phyloP scores from a whole-genome alignment of 2,113 vertebrate species.

The Petrocephalus microphthalmus region DNA sequence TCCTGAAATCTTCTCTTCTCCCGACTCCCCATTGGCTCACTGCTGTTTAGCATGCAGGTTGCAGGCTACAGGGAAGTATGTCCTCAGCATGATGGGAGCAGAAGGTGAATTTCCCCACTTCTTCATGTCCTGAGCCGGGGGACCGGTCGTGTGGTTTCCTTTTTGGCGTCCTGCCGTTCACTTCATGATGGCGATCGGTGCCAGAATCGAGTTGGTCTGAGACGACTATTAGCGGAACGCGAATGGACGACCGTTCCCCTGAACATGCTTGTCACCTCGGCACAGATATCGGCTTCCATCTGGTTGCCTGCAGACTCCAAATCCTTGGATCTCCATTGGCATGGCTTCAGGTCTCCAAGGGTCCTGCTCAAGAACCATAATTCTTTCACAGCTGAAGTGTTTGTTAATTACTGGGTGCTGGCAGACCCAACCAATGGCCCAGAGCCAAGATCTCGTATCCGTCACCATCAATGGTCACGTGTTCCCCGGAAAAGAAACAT shows the following conservation, averaged over 20 bases:
- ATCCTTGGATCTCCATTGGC: not conserved
- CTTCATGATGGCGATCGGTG: not conserved
- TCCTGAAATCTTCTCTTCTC: not conserved
- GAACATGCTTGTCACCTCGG: not conserved
- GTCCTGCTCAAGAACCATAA: not conserved
- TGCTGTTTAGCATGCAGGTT: not conserved
- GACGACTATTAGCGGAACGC: not conserved
- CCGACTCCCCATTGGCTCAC: not conserved
- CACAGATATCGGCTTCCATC: conserved; percentile 14
- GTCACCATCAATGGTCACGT: not conserved
- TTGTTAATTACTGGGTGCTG: conserved; percentile 16
- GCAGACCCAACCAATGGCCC: not conserved
- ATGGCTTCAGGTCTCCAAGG: not conserved
- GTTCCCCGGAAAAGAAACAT: not conserved
- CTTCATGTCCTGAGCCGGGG: not conserved
- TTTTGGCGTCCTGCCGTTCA: not conserved
- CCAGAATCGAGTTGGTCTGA: not conserved
- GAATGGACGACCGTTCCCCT: not conserved
- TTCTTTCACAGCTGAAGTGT: conserved; percentile 13
- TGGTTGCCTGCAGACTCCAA: not conserved
- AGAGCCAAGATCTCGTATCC: not conserved
- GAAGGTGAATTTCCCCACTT: conserved; percentile 6
- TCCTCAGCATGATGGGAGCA: not conserved
- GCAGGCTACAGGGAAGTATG: not conserved
- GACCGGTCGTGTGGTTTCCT: not conserved